Percentiles rank a stretch among this genome's conserved stretches.
Conservation (phyloP, 2,113 vertebrate genomes). For the Oenanthe oenanthe region DNA sequence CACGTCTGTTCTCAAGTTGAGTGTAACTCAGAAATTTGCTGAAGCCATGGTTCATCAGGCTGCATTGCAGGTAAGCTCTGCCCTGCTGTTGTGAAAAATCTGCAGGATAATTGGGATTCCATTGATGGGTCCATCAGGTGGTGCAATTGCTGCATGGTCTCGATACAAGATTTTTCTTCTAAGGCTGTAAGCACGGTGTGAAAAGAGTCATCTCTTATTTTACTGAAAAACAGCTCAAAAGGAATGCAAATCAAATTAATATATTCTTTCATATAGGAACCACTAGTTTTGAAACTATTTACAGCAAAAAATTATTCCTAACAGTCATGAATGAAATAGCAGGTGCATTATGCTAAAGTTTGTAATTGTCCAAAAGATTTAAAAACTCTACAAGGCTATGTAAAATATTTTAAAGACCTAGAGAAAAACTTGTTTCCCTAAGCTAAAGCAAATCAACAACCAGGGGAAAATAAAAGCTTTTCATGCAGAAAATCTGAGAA, state of each 20-base stretch:
- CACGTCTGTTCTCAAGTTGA: not conserved
- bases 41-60: not conserved
- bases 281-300: not conserved
- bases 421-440: not conserved
- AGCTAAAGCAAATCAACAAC: not conserved
- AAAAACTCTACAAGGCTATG: not conserved
- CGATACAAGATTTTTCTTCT: not conserved
- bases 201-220: not conserved
- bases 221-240: not conserved
- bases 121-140: constrained; percentile 41
- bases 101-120: not conserved
- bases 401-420: not conserved
- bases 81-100: not conserved
- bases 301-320: not conserved
- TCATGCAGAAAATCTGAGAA: not conserved
- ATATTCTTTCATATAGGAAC: not conserved
- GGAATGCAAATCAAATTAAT: not conserved
- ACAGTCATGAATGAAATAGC: not conserved
- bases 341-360: not conserved
- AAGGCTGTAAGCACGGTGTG: not conserved
- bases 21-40: not conserved
- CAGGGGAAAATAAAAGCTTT: not conserved
- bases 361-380: not conserved
- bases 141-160: constrained; percentile 61
- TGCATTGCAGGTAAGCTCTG: not conserved